Percentiles rank a stretch among this genome's conserved stretches.
Evolutionary conservation across 2,113 vertebrate genomes (phyloP).

Genomic region (Sinocyclocheilus rhinocerous): DNA sequence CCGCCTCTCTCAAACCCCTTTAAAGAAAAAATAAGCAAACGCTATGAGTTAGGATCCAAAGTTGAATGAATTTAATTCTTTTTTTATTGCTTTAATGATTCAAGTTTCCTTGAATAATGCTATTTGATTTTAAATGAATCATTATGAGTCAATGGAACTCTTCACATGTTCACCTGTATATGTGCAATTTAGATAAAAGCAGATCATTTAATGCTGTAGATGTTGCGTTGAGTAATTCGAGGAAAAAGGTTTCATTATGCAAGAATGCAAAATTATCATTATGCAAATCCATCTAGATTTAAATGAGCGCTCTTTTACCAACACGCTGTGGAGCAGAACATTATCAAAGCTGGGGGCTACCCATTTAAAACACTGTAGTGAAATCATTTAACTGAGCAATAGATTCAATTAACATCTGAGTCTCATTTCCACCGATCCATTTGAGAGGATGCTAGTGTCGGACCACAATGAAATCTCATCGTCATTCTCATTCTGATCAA

Average conservation of each 20-base stretch:
- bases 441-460: conserved; percentile 41
- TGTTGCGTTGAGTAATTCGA: conserved; percentile 45
- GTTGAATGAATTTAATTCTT: not conserved
- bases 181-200: conserved; percentile 49
- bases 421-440: conserved; percentile 59
- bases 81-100: conserved; percentile 5
- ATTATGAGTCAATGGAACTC: conserved; percentile 26
- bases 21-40: not conserved
- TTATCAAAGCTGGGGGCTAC: conserved; percentile 74
- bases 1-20: too few relatives aligned
- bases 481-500: conserved; percentile 51
- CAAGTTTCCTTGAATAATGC: conserved; percentile 5
- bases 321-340: conserved; percentile 77
- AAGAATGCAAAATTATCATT: conserved; percentile 58
- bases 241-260: conserved; percentile 54
- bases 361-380: conserved; percentile 75
- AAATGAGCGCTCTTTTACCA: conserved; percentile 79
- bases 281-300: conserved; percentile 76
- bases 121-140: not conserved
- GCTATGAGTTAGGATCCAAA: not conserved
- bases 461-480: conserved; percentile 51
- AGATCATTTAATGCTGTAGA: conserved; percentile 40
- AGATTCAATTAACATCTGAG: conserved; percentile 81
- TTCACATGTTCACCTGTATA: conserved; percentile 43
- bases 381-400: conserved; percentile 77